A percentile compares a stretch with the other conserved stretches of the same genome.
Evolutionary conservation across 2,797 vertebrate genomes (phyloP).

Genomic region (Cyprinella venusta): DNA sequence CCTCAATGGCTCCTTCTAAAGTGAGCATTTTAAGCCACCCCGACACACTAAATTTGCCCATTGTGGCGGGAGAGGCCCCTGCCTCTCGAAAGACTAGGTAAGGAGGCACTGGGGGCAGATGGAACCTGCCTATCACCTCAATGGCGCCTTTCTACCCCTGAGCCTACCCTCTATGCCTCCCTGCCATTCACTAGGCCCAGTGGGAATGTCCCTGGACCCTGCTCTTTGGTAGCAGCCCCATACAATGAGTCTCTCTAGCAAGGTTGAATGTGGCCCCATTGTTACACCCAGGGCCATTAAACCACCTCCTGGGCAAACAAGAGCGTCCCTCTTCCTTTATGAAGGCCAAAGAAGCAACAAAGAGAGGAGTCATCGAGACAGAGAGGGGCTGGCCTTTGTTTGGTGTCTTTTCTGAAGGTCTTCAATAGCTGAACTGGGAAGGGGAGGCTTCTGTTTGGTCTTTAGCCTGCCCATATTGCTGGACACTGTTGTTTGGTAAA

Average conservation of each 20-base stretch:
- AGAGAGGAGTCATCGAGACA: constrained; percentile 88
- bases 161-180: constrained; percentile 72
- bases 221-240: constrained; percentile 83
- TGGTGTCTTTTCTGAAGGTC: constrained; percentile 88
- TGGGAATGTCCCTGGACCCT: constrained; percentile 89
- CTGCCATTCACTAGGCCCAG: constrained; percentile 89
- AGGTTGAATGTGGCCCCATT: constrained; percentile 91
- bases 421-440: constrained; percentile 89
- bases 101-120: constrained; percentile 91
- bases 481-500: constrained; percentile 92
- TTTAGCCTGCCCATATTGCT: constrained; percentile 87
- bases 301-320: constrained; percentile 95
- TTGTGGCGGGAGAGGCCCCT: constrained; percentile 85
- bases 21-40: constrained; percentile 84
- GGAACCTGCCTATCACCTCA: constrained; percentile 94
- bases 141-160: constrained; percentile 84
- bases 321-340: constrained; percentile 95
- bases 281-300: constrained; percentile 90
- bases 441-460: constrained; percentile 92
- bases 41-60: constrained; percentile 84
- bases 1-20: constrained; percentile 82
- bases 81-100: constrained; percentile 90
- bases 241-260: constrained; percentile 89
- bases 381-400: constrained; percentile 93
- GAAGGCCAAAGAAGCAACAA: constrained; percentile 87